Evolutionary conservation across 2,888 invertebrate species (phyloP).

Genomic region (Creontiades dilutus): DNA sequence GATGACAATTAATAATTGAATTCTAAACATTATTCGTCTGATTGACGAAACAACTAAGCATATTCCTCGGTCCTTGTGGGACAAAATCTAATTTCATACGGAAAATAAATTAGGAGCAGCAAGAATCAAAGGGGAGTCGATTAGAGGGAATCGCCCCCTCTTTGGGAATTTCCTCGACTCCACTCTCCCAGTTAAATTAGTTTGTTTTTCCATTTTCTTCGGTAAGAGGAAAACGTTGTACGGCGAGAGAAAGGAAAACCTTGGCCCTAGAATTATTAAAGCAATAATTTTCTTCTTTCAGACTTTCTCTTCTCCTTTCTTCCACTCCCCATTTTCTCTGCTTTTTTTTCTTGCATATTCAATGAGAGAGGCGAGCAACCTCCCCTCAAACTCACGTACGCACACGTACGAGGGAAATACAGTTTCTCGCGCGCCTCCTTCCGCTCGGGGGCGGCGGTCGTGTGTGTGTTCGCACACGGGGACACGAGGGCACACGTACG

Average conservation of each 20-base stretch:
- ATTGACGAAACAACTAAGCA: no score
- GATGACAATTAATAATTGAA: no score
- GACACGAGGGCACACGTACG: neutral
- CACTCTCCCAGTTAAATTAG: neutral
- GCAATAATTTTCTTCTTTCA: conserved; percentile 59
- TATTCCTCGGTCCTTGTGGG: no score
- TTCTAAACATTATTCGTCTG: no score
- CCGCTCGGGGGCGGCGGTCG: neutral
- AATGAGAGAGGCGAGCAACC: conserved; percentile 50
- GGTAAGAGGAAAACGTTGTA: neutral
- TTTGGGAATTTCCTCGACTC: conserved; percentile 8
- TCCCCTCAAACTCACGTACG: conserved; percentile 40
- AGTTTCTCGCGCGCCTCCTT: neutral
- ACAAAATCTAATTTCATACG: no score
- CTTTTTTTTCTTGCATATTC: conserved; percentile 55
- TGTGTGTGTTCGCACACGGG: neutral
- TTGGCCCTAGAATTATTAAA: conserved; percentile 46
- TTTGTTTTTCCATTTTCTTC: conserved; percentile 9
- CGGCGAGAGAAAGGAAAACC: conserved; percentile 4
- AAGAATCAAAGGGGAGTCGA: neutral
- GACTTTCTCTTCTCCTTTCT: conserved; percentile 43
- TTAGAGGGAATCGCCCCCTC: conserved; percentile 16
- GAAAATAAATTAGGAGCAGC: neutral
- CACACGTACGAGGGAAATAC: conserved; percentile 29
- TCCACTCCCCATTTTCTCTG: conserved; percentile 31